Evolutionary conservation across 2,113 vertebrate species (phyloP), one percentile per base, ranked within the genome.

Genomic region (Prinia subflava): DNA sequence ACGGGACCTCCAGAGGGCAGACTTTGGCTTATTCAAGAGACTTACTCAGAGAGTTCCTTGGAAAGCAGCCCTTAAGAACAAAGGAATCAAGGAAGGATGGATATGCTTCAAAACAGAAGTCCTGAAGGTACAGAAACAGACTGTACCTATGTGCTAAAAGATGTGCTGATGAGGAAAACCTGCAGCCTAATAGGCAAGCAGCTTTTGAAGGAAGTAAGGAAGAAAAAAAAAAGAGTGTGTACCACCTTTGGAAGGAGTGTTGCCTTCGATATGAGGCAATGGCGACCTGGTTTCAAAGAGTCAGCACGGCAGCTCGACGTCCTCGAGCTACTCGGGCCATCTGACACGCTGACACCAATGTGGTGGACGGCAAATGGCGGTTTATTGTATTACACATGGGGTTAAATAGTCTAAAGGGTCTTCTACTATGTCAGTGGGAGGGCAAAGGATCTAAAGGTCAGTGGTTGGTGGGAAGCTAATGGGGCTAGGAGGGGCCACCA

Each of bases 81-180:
- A 62, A 50, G 22, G 13, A 41, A 17, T 16, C 46, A 46, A 41
- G 46, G 18, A 63, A 77, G 13, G 17, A 41, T 33, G 30, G 16
- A 22, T 0, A 0, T 21, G 10, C 22, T n/a, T 63, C 35, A 50
- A 62, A 77, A 62, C 22, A 77, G 35, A 77, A 25, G 39, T 50
- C 57, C 25, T 39, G 57, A 33, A 41, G 13, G 28, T 35, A 33
- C 8, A 39, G 57, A 5, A 62, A 33, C 30, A 41, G 7, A 7
- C 28, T 50, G 22, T 41, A 11, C 13, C 17, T 41, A 13, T 77
- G 18, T 21, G 46, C 17, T 27, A 56, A 50, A n/a, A 23, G 6
- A 52, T n/a, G 28, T 50, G 35, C 8, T 0, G 0, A 47, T 1
- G 4, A 52, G 17, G 17, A 41, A 50, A 50, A 77, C 0, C 0